phyloP scores from a whole-genome alignment of 2,888 invertebrate genomes.

The Thalpophila matura region DNA sequence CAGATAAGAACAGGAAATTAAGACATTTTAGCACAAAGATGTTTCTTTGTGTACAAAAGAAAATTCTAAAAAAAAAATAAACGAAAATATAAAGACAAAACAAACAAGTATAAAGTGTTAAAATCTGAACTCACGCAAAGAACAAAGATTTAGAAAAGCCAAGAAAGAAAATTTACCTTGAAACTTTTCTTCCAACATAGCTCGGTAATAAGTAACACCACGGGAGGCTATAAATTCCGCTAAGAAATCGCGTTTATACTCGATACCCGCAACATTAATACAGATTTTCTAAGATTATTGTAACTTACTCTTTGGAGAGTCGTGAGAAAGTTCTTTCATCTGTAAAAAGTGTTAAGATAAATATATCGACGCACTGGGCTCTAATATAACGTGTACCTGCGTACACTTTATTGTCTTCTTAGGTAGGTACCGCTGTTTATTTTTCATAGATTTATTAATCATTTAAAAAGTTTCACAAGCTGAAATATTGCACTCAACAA shows the following conservation, averaged over 20 bases:
- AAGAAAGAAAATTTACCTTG: constrained; percentile 71
- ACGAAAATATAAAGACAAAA: constrained; percentile 50
- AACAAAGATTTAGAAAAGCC: constrained; percentile 72
- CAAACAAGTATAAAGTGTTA: constrained; percentile 63
- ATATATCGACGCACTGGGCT: constrained; percentile 27
- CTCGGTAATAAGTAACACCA: constrained; percentile 76
- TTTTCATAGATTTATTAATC: no score
- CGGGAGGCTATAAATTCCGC: constrained; percentile 73
- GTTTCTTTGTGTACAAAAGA: constrained; percentile 39
- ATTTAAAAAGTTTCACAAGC: no score
- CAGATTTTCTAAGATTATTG: constrained; percentile 77
- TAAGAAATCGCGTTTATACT: constrained; percentile 76
- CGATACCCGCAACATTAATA: constrained; percentile 77
- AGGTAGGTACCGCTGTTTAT: background rate
- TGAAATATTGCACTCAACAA: no score
- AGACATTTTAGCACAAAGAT: constrained; percentile 43
- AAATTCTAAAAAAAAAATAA: constrained; percentile 25
- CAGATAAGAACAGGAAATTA: constrained; percentile 55
- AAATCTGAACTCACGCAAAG: constrained; percentile 59
- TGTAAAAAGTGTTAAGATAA: constrained; percentile 44
- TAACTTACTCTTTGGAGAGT: constrained; percentile 63
- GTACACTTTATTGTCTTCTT: constrained; percentile 12
- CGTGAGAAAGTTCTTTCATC: constrained; percentile 51
- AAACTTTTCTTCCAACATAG: constrained; percentile 68
- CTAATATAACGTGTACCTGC: background rate